Percentiles rank a stretch among this genome's conserved stretches.
Conservation (phyloP, 1,140 invertebrate genomes). For the Diorhabda carinulata region DNA sequence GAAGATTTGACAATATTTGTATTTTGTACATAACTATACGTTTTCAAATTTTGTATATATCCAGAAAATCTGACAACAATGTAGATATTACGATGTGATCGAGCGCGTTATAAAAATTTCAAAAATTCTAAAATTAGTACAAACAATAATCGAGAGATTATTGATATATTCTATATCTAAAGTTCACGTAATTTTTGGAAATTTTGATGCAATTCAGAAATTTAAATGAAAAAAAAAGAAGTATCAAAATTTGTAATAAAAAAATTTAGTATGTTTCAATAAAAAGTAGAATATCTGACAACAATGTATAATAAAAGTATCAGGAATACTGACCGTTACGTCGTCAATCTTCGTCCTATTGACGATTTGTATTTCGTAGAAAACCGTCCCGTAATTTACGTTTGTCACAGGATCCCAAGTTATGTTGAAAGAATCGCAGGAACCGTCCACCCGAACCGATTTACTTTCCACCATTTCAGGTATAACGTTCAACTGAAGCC, state of each 20-base stretch:
- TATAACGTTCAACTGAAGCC: slow-evolving; percentile 58
- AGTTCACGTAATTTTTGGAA: no score
- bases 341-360: slow-evolving; percentile 40
- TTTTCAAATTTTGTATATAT: no score
- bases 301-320: no score
- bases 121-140: no score
- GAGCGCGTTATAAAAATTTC: no score
- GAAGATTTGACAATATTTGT: no score
- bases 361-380: slow-evolving; percentile 76
- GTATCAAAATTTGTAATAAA: not conserved
- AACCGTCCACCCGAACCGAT: slow-evolving; percentile 64
- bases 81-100: no score
- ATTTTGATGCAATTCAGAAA: no score
- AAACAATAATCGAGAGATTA: no score
- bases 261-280: not conserved
- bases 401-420: slow-evolving; percentile 69
- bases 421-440: slow-evolving; percentile 74
- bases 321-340: slow-evolving; percentile 36
- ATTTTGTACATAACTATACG: no score
- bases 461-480: slow-evolving; percentile 61
- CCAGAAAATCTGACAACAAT: no score
- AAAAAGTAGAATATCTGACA: not conserved
- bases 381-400: slow-evolving; percentile 75
- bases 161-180: no score
- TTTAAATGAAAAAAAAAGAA: not conserved